These are phyloP conservation scores for Luffia ferchaultella DNA, from an alignment of 2,888 invertebrate species.

Conservation along the genomic window DNA sequence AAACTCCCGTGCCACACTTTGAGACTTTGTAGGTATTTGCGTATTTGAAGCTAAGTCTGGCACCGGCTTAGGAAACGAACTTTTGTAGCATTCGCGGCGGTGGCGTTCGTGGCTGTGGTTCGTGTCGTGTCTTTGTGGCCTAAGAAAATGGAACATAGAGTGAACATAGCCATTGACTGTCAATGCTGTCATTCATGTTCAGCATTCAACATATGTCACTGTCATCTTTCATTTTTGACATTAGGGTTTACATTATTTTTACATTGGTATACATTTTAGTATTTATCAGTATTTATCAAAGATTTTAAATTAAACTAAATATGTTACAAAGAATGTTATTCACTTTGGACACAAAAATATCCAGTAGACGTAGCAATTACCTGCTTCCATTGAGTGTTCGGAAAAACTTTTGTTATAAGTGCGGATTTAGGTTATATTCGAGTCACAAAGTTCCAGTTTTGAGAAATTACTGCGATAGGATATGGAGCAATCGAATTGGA, in stretches of 20 bases:
- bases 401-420: conserved; percentile 31
- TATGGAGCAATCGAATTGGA: conserved; percentile 26
- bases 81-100: too few relatives aligned
- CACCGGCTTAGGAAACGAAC: too few relatives aligned
- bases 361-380: conserved; percentile 28
- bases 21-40: too few relatives aligned
- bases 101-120: too few relatives aligned
- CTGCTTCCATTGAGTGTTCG: neutral
- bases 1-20: too few relatives aligned
- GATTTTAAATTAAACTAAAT: conserved; percentile 26
- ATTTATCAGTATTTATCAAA: conserved; percentile 6
- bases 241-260: neutral
- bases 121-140: too few relatives aligned
- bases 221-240: too few relatives aligned
- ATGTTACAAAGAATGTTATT: conserved; percentile 46
- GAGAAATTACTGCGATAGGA: conserved; percentile 42
- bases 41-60: too few relatives aligned
- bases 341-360: conserved; percentile 40
- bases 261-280: neutral
- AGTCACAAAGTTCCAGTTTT: conserved; percentile 33
- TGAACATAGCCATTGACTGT: too few relatives aligned
- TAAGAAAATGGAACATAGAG: too few relatives aligned
- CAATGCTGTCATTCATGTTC: too few relatives aligned
- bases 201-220: too few relatives aligned
- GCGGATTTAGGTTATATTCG: conserved; percentile 46